Percentiles rank a stretch among this genome's conserved stretches.
Conservation (phyloP, 2,113 vertebrate genomes). For the Macheiramphus alcinus region DNA sequence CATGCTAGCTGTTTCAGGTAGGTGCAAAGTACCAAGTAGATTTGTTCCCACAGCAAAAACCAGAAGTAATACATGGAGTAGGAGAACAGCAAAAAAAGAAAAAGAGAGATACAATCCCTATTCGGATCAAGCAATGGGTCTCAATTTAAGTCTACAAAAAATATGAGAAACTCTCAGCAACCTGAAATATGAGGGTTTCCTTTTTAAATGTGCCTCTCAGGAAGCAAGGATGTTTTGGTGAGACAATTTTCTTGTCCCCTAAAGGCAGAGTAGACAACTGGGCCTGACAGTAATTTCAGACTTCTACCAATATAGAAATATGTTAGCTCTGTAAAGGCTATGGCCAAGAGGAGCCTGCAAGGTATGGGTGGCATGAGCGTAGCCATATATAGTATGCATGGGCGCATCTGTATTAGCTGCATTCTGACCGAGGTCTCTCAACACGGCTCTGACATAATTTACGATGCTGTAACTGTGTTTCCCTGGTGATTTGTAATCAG, state of each 20-base stretch:
- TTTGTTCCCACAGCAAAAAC: neutral
- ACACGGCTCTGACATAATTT: neutral
- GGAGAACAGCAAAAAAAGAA: neutral
- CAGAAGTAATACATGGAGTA: neutral
- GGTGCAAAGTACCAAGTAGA: neutral
- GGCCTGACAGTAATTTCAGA: neutral
- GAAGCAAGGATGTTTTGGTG: neutral
- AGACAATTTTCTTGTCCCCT: neutral
- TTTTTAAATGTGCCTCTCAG: neutral
- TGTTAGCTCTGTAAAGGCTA: neutral
- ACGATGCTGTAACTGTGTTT: neutral
- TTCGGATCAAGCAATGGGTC: neutral
- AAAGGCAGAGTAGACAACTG: neutral
- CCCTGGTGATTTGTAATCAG: neutral
- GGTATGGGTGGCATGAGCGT: accelerated
- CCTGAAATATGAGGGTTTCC: neutral
- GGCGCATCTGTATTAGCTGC: neutral
- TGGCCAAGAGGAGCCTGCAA: neutral
- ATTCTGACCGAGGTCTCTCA: neutral
- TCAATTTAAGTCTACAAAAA: neutral
- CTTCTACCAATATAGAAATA: neutral
- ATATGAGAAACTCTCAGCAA: neutral
- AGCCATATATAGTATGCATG: neutral
- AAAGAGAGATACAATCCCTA: neutral
- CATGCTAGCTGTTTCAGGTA: neutral